Evolutionary conservation across 2,113 vertebrate species (phyloP).

Genomic region (Protobothrops flavoviridis): DNA sequence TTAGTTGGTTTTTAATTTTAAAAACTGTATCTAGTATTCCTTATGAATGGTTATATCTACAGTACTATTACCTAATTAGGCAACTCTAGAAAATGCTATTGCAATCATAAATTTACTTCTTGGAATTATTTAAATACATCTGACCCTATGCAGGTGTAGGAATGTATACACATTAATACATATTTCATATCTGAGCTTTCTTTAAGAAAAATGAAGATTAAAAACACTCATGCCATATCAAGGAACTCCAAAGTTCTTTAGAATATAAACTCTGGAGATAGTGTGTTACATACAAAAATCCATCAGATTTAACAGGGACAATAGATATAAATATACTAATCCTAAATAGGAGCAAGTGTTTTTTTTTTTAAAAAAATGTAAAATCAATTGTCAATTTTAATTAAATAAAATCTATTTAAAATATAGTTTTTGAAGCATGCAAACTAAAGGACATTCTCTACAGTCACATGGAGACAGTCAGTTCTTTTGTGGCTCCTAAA

Average conservation of each 20-base stretch:
- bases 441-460: not conserved
- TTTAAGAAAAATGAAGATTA: constrained; percentile 1
- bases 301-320: not conserved
- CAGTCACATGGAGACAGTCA: constrained; percentile 16
- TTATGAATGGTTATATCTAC: not conserved
- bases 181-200: not conserved
- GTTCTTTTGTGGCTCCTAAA: not conserved
- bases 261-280: not conserved
- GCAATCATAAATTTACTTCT: not conserved
- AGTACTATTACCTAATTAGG: not conserved
- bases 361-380: not conserved
- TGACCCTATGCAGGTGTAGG: not conserved
- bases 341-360: not conserved
- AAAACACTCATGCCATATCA: not conserved
- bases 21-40: not conserved
- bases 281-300: not conserved
- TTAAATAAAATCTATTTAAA: not conserved
- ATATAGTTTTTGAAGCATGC: not conserved
- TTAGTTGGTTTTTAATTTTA: not conserved
- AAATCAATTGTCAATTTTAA: constrained; percentile 21
- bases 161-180: not conserved
- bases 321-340: not conserved
- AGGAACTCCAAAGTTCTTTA: not conserved
- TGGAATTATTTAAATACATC: not conserved
- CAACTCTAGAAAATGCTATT: not conserved